Conservation (phyloP, 92 coral and sea anemone genomes). For the Zoanthus gigantus region DNA sequence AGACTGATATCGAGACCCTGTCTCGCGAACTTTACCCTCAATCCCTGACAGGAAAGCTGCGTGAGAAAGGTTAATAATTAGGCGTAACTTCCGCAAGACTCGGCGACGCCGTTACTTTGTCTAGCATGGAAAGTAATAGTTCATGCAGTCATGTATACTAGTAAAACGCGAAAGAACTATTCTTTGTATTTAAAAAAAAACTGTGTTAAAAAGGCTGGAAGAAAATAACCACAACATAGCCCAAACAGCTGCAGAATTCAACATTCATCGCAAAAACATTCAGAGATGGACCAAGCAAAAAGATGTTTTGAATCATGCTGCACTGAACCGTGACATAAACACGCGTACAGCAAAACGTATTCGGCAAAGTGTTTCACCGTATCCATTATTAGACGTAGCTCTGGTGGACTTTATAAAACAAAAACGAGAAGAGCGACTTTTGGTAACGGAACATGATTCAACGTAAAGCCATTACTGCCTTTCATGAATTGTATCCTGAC, state of each 20-base stretch:
- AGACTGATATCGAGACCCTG: background rate
- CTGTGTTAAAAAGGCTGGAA: conserved; percentile 55
- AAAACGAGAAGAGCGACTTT: conserved; percentile 56
- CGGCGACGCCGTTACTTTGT: background rate
- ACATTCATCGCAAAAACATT: conserved; percentile 58
- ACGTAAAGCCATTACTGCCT: conserved; percentile 45
- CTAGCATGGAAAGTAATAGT: background rate
- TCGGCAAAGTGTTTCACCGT: conserved; percentile 39
- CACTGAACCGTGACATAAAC: conserved; percentile 54
- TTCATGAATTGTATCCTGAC: conserved; percentile 45
- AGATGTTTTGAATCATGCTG: conserved; percentile 51
- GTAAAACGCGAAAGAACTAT: conserved; percentile 52
- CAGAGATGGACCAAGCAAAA: conserved; percentile 46
- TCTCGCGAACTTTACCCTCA: background rate
- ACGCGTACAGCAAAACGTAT: conserved; percentile 50
- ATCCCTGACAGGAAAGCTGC: background rate
- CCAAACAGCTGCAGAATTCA: conserved; percentile 58
- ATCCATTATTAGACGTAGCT: conserved; percentile 9
- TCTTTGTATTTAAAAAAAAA: conserved; percentile 50
- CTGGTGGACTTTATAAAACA: conserved; percentile 50
- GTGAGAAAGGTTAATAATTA: background rate
- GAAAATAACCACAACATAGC: conserved; percentile 56
- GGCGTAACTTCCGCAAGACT: background rate
- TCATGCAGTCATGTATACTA: background rate
- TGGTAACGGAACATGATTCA: conserved; percentile 44